These are phyloP conservation scores for Antitype chi DNA, from an alignment of 2,888 invertebrate genomes.

Conservation along the genomic window DNA sequence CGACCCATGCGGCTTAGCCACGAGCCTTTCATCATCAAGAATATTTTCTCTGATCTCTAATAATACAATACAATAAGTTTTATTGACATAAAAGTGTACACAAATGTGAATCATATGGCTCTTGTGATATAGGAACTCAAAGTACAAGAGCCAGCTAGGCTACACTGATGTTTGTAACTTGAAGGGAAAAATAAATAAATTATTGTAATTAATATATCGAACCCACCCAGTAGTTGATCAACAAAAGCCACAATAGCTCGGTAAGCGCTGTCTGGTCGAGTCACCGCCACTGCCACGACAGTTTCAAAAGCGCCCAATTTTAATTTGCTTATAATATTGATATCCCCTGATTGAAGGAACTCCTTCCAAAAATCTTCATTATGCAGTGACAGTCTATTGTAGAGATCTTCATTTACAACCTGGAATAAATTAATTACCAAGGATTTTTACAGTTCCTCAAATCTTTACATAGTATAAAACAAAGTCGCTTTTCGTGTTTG, in stretches of 20 bases:
- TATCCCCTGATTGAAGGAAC: conserved; percentile 92
- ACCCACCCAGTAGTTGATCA: conserved; percentile 91
- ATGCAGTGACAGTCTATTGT: conserved; percentile 91
- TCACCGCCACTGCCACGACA: conserved; percentile 94
- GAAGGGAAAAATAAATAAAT: too few relatives aligned
- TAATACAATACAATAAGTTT: too few relatives aligned
- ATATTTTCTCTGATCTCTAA: neutral
- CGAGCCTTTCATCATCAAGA: too few relatives aligned
- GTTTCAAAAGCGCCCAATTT: conserved; percentile 94
- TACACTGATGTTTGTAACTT: too few relatives aligned
- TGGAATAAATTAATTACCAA: conserved; percentile 74
- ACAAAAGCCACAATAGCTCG: conserved; percentile 94
- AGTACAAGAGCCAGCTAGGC: too few relatives aligned
- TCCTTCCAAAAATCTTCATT: conserved; percentile 92
- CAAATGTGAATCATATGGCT: too few relatives aligned
- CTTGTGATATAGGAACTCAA: too few relatives aligned
- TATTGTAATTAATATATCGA: neutral
- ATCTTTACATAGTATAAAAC: too few relatives aligned
- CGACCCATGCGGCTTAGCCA: too few relatives aligned
- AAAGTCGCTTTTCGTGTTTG: too few relatives aligned
- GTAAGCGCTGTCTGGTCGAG: conserved; percentile 96
- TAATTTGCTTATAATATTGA: conserved; percentile 91
- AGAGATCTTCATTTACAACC: conserved; percentile 91
- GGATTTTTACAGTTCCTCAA: neutral
- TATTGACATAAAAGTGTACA: too few relatives aligned